Evolutionary conservation across 2,888 invertebrate species (phyloP), one percentile per base, ranked within the genome.

Genomic region (Quadroppia sp.): DNA sequence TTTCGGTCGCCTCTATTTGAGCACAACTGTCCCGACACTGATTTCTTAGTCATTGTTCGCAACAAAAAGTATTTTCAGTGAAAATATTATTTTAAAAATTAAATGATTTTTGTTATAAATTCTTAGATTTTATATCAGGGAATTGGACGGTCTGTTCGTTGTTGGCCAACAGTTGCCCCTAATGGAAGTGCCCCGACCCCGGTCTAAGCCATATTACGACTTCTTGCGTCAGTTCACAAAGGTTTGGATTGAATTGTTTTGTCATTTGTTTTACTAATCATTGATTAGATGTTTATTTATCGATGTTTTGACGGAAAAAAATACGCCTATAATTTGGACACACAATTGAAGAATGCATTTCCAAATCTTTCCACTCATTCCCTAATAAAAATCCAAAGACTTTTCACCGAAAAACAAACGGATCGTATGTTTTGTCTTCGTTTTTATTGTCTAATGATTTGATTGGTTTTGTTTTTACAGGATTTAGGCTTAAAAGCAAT

Each of bases 251-350:
- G 32, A 61, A 30, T 6, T 32, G 25, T 13, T 25, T 9, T 59
- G 1, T 6, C n/a, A 36, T 32, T 32, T 32, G 32, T 23, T 42
- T 32, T 40, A 67, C 13, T 1, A n/a, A 64, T 23, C 36, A 23
- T 32, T 32, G 1, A n/a, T 7, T n/a, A 67, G 67, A 42, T 67
- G 42, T 67, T 67, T 67, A 67, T 67, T 36, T 42, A 67, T 67
- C 67, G 67, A 1, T 23, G 11, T 17, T 67, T 67, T 23, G 11
- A 67, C 1, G 25, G 25, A 3, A 36, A 40, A 23, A 36, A 67
- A 4, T 20, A 32, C n/a, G 42, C 40, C 1, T 40, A 6, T 0
- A 11, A 40, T 67, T 67, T 67, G 67, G 42, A 23, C 23, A 67
- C 36, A 32, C 20, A 67, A 23, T n/a, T 67, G 32, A 20, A 42